A percentile compares a stretch with the other conserved stretches of the same genome.
Evolutionary conservation across 2,797 vertebrate species (phyloP).

Genomic region (Cryptoprocta ferox): DNA sequence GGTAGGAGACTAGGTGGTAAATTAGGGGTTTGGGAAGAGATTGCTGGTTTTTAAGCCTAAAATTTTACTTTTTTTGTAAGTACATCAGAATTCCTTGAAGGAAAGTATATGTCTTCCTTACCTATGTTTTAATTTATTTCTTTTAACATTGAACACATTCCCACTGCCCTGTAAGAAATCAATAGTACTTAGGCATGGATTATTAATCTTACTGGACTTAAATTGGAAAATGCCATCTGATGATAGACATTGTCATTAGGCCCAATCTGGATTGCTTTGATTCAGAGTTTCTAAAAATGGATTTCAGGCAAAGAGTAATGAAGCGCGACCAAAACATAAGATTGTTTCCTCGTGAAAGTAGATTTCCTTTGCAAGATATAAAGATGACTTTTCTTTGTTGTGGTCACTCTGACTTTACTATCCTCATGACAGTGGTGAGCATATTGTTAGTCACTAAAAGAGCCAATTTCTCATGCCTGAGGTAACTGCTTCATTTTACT

Average conservation of each 20-base stretch:
- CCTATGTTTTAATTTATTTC: not conserved
- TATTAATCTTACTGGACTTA: not conserved
- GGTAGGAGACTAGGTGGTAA: not conserved
- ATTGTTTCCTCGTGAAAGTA: not conserved
- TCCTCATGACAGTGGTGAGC: not conserved
- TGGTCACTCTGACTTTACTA: not conserved
- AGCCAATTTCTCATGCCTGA: not conserved
- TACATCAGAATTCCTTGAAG: constrained; percentile 35
- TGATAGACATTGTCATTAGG: not conserved
- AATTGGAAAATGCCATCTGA: not conserved
- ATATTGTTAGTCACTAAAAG: not conserved
- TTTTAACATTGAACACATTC: not conserved
- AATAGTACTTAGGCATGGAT: not conserved
- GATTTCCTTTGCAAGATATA: constrained; percentile 15
- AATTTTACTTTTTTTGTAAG: constrained; percentile 3
- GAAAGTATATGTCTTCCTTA: not conserved
- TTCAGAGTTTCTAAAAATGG: constrained; percentile 40
- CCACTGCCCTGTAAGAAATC: not conserved
- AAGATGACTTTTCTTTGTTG: not conserved
- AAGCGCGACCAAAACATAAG: not conserved
- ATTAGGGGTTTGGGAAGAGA: not conserved
- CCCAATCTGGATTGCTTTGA: not conserved
- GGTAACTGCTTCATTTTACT: constrained; percentile 13
- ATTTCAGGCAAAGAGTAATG: constrained; percentile 6
- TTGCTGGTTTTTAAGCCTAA: not conserved